Conservation (phyloP, 2,797 vertebrate genomes). For the Kryptopterus vitreolus region DNA sequence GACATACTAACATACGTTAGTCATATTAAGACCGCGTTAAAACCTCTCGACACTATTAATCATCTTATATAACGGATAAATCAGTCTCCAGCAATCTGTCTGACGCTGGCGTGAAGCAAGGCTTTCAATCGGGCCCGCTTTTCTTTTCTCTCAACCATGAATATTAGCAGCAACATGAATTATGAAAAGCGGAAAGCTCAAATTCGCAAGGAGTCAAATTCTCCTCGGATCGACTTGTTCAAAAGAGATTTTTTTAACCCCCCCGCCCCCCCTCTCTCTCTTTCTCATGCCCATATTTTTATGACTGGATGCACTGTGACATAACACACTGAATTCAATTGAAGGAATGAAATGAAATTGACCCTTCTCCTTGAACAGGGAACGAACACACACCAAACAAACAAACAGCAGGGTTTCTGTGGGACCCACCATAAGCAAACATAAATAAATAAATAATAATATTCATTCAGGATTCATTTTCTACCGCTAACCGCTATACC, state of each 20-base stretch:
- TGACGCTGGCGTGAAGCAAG: background rate
- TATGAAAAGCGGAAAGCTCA: constrained; percentile 17
- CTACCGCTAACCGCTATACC: no score
- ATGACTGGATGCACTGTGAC: background rate
- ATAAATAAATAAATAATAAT: no score
- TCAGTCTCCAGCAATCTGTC: background rate
- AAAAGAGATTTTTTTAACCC: background rate
- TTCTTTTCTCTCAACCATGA: constrained; percentile 14
- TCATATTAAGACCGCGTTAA: no score
- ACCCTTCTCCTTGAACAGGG: background rate
- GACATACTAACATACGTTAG: no score
- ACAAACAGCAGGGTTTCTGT: background rate
- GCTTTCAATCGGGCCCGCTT: background rate
- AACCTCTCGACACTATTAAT: no score
- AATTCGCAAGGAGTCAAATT: constrained; percentile 21
- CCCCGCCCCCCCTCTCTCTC: no score
- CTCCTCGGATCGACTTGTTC: background rate
- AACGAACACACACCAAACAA: background rate
- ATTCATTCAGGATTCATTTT: no score
- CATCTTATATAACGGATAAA: no score
- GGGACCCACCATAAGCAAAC: background rate
- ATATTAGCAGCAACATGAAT: constrained; percentile 36
- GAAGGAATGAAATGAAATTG: constrained; percentile 1
- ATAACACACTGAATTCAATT: background rate
- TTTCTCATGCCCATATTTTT: background rate